A percentile compares a stretch with the other conserved stretches of the same genome.
Conservation (phyloP, 2,797 vertebrate species). For the Alectoris magna region DNA sequence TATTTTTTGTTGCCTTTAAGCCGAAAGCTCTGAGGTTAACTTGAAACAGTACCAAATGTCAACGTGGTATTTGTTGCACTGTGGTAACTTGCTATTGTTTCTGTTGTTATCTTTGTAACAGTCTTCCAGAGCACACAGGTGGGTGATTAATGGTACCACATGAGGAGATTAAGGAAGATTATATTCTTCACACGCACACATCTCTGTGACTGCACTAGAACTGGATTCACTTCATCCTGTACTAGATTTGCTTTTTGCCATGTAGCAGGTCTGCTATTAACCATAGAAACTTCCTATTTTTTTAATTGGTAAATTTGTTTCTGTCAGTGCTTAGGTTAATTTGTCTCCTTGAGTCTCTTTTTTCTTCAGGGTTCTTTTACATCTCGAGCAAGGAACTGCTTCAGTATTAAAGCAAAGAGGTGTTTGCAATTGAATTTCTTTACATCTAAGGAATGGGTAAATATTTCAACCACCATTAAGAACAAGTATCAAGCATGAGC, state of each 20-base stretch:
- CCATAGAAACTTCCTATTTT: background rate
- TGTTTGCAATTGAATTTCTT: background rate
- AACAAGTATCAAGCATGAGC: background rate
- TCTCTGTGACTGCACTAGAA: background rate
- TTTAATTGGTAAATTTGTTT: background rate
- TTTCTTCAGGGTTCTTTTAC: background rate
- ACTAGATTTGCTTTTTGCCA: background rate
- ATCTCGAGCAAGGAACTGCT: background rate
- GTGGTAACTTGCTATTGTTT: background rate
- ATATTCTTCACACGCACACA: background rate
- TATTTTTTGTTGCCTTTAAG: background rate
- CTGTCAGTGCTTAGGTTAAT: background rate
- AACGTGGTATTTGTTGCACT: background rate
- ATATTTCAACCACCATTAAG: background rate
- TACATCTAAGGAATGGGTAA: background rate
- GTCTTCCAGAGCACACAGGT: background rate
- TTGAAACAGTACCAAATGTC: background rate
- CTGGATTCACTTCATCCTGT: background rate
- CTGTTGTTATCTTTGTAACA: background rate
- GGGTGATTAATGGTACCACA: background rate
- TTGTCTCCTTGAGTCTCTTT: background rate
- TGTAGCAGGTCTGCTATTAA: background rate
- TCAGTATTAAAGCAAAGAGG: background rate
- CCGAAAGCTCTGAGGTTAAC: background rate
- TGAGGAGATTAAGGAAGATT: background rate